Percentiles rank a stretch among this genome's conserved stretches.
Evolutionary conservation across 2,888 invertebrate species (phyloP).

Genomic region (Nomada fucata): DNA sequence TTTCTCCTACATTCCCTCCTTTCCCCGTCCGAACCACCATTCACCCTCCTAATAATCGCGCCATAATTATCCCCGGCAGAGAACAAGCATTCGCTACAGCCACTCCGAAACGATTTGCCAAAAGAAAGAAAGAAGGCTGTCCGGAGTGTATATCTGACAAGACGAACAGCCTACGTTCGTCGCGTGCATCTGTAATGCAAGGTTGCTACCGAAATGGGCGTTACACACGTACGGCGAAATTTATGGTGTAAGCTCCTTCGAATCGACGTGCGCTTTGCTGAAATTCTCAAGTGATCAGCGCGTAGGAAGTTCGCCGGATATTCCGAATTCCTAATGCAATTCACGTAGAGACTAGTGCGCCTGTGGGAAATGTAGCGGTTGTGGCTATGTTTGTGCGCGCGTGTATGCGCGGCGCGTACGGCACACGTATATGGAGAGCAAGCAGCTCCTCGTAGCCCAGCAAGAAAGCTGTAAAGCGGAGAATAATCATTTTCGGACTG

Average conservation of each 20-base stretch:
- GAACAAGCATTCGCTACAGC: too few relatives aligned
- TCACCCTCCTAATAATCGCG: not conserved
- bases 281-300: slow-evolving; percentile 75
- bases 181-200: slow-evolving; percentile 66
- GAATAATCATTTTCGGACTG: slow-evolving; percentile 69
- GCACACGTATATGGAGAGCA: not conserved
- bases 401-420: not conserved
- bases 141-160: not conserved
- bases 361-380: slow-evolving; percentile 71
- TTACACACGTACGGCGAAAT: slow-evolving; percentile 70
- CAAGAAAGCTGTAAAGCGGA: slow-evolving; percentile 69
- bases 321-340: slow-evolving; percentile 76
- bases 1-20: too few relatives aligned
- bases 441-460: slow-evolving; percentile 1
- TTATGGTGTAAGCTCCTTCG: slow-evolving; percentile 74
- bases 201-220: slow-evolving; percentile 62
- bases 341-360: slow-evolving; percentile 73
- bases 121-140: not conserved
- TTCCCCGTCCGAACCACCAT: not conserved
- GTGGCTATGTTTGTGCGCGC: not conserved
- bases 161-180: slow-evolving; percentile 38
- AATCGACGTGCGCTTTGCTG: slow-evolving; percentile 74
- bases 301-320: slow-evolving; percentile 74
- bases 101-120: not conserved
- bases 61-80: not conserved